Evolutionary conservation across 2,888 invertebrate genomes (phyloP).

Genomic region (Zaprionus bogoriensis): DNA sequence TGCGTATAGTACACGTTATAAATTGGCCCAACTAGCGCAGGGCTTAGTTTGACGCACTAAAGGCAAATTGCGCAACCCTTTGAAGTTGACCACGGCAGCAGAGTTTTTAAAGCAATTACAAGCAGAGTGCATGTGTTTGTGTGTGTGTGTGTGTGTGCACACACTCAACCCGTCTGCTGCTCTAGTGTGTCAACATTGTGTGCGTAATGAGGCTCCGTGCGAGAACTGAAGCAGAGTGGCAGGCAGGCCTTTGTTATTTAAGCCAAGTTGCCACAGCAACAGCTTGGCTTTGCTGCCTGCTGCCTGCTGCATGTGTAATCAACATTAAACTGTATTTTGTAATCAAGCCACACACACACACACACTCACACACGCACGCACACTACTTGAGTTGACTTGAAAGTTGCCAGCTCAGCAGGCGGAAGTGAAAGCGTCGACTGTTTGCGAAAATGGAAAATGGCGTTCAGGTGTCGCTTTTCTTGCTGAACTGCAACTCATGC

Average conservation of each 20-base stretch:
- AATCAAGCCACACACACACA: slow-evolving; percentile 59
- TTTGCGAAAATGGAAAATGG: slow-evolving; percentile 59
- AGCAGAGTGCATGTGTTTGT: no score
- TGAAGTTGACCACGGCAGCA: neutral
- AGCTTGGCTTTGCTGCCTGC: slow-evolving; percentile 21
- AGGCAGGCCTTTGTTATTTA: slow-evolving; percentile 34
- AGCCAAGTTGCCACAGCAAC: slow-evolving; percentile 45
- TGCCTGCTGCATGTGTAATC: slow-evolving; percentile 68
- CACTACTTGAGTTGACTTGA: slow-evolving; percentile 15
- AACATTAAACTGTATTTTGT: slow-evolving; percentile 78
- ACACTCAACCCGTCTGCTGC: neutral
- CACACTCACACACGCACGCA: slow-evolving; percentile 7
- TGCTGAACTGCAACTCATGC: slow-evolving; percentile 66
- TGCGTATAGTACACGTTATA: no score
- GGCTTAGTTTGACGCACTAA: neutral
- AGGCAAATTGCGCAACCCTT: neutral
- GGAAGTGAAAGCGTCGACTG: slow-evolving; percentile 64
- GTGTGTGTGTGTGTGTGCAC: no score
- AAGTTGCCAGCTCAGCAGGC: slow-evolving; percentile 69
- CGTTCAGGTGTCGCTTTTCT: slow-evolving; percentile 67
- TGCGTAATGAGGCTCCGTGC: slow-evolving; percentile 74
- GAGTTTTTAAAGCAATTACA: neutral
- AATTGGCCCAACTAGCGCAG: neutral
- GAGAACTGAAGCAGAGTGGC: neutral
- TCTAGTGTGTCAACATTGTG: slow-evolving; percentile 71